Percentiles rank a stretch among this genome's conserved stretches.
Evolutionary conservation across 2,888 invertebrate genomes (phyloP).

Genomic region (Ormyrus pomaceus): DNA sequence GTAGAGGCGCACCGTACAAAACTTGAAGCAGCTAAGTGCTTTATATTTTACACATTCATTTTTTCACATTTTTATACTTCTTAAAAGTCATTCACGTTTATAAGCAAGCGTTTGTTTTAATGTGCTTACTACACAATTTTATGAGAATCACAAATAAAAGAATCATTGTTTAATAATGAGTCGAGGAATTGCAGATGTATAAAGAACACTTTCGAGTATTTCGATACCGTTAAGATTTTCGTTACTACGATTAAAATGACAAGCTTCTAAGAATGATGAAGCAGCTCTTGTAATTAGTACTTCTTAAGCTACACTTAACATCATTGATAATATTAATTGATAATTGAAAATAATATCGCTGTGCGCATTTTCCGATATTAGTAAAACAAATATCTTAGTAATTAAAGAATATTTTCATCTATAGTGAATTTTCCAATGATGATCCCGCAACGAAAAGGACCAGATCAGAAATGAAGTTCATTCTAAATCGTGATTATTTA

Average conservation of each 20-base stretch:
- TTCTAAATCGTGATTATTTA: conserved; percentile 21
- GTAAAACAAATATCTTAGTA: conserved; percentile 7
- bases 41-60: conserved; percentile 36
- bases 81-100: conserved; percentile 30
- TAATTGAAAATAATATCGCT: conserved; percentile 26
- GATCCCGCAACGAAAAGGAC: conserved; percentile 2
- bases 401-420: conserved; percentile 14
- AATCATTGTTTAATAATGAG: conserved; percentile 6
- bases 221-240: conserved; percentile 17
- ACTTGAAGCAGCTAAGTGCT: conserved; percentile 38
- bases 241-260: conserved; percentile 26
- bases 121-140: conserved; percentile 8
- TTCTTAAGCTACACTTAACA: conserved; percentile 24
- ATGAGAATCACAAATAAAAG: conserved; percentile 10
- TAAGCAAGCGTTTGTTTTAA: conserved; percentile 24
- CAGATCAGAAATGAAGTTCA: neutral
- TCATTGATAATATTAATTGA: conserved; percentile 1
- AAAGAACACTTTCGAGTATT: conserved; percentile 29
- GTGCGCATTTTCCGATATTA: conserved; percentile 30
- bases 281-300: conserved; percentile 27
- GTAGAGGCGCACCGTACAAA: conserved; percentile 36
- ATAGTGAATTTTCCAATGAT: neutral
- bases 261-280: conserved; percentile 22
- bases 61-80: conserved; percentile 5
- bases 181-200: conserved; percentile 1